A percentile compares a stretch with the other conserved stretches of the same genome.
Conservation (phyloP, 2,113 vertebrate genomes). For the Cinclus mexicanus region DNA sequence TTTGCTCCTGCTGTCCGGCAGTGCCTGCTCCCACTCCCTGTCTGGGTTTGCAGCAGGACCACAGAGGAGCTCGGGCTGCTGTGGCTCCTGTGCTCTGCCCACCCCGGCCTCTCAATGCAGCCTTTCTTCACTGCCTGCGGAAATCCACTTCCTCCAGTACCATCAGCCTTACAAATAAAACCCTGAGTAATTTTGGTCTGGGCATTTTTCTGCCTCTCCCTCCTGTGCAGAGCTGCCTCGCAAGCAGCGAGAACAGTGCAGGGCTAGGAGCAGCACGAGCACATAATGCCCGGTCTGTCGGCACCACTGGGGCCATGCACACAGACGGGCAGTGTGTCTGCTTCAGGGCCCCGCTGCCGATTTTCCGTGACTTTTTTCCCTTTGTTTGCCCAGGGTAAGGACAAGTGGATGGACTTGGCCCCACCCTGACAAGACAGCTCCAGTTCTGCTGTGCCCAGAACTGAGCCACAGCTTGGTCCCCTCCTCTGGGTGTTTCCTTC, state of each 20-base stretch:
- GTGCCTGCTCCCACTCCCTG: accelerated
- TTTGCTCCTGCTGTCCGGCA: accelerated
- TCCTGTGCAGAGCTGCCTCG: accelerated
- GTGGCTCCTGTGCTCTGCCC: neutral
- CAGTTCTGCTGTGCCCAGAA: neutral
- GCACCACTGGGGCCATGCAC: accelerated
- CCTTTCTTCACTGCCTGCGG: conserved; percentile 16
- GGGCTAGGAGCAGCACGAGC: accelerated
- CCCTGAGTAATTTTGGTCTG: neutral
- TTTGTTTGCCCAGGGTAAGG: neutral
- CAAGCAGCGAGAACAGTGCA: accelerated
- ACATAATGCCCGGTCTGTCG: neutral
- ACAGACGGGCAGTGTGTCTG: neutral
- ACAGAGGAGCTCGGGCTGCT: neutral
- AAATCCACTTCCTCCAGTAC: conserved; percentile 54
- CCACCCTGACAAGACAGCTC: neutral
- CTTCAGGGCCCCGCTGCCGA: neutral
- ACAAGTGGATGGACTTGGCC: neutral
- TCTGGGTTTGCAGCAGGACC: neutral
- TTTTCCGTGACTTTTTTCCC: neutral
- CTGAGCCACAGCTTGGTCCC: neutral
- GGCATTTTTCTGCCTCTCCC: neutral
- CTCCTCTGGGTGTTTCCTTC: neutral
- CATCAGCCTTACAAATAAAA: conserved; percentile 15
- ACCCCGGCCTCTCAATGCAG: conserved; percentile 2